Percentiles rank a stretch among this genome's conserved stretches.
Evolutionary conservation across 2,797 vertebrate genomes (phyloP).

Genomic region (Tamandua tetradactyla): DNA sequence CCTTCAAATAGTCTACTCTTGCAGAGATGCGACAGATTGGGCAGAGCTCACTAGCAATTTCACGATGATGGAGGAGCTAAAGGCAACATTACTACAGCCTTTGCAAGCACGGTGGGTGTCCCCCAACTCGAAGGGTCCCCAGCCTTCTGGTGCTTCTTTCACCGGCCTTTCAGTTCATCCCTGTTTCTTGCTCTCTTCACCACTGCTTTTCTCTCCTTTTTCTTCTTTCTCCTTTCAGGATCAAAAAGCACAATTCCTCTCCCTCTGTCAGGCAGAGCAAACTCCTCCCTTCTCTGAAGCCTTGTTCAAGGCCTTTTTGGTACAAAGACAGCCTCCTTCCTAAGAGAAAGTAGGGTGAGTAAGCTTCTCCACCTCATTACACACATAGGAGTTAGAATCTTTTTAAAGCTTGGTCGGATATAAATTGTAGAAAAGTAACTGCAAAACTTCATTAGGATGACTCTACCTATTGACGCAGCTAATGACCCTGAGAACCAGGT

Average conservation of each 20-base stretch:
- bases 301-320: slow-evolving; percentile 33
- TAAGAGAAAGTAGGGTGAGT: slow-evolving; percentile 57
- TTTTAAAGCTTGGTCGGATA: slow-evolving; percentile 63
- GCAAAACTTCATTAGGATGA: slow-evolving; percentile 46
- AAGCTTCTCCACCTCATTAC: slow-evolving; percentile 69
- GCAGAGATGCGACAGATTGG: background rate
- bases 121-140: background rate
- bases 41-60: background rate
- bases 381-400: slow-evolving; percentile 61
- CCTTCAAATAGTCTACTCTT: background rate
- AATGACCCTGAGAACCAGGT: slow-evolving; percentile 20
- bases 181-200: background rate
- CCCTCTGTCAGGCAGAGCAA: slow-evolving; percentile 18
- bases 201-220: background rate
- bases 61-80: background rate
- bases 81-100: background rate
- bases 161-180: background rate
- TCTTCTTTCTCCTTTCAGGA: slow-evolving; percentile 4
- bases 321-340: slow-evolving; percentile 75
- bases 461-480: background rate
- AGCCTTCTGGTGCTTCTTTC: background rate
- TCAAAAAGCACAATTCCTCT: slow-evolving; percentile 34
- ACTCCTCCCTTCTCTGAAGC: slow-evolving; percentile 38
- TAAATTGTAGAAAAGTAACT: slow-evolving; percentile 57
- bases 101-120: background rate